These are phyloP conservation scores for Microplitis manilae DNA, from an alignment of 2,888 invertebrate genomes.

Conservation along the genomic window DNA sequence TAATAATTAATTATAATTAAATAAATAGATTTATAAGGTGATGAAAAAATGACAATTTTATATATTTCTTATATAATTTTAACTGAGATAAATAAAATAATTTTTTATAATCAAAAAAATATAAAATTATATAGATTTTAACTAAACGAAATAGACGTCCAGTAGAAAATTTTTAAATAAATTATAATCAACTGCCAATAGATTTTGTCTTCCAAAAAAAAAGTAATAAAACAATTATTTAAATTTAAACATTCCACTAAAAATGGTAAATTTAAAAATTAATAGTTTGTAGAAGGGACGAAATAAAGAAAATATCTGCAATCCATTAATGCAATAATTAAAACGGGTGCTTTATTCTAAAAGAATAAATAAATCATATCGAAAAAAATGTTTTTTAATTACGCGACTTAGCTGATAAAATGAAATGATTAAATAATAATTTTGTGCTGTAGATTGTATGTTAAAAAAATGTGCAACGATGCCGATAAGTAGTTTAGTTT, in stretches of 20 bases:
- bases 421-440: background rate
- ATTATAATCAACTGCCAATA: background rate
- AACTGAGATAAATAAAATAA: background rate
- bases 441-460: background rate
- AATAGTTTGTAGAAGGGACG: background rate
- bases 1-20: background rate
- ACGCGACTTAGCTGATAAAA: background rate
- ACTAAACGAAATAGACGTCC: constrained; percentile 40
- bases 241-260: background rate
- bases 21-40: background rate
- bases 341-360: constrained; percentile 13
- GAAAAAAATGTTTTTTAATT: constrained; percentile 21
- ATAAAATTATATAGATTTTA: constrained; percentile 46
- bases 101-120: constrained; percentile 9
- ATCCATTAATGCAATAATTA: constrained; percentile 15
- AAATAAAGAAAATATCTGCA: background rate
- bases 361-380: constrained; percentile 18
- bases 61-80: constrained; percentile 1
- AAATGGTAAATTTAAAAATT: constrained; percentile 4
- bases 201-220: constrained; percentile 20
- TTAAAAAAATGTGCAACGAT: background rate
- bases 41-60: constrained; percentile 1
- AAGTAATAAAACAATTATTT: background rate
- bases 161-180: background rate
- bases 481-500: background rate